Conservation (phyloP, 37 sponge, comb jelly and placozoan species). For the Geodia barretti region DNA sequence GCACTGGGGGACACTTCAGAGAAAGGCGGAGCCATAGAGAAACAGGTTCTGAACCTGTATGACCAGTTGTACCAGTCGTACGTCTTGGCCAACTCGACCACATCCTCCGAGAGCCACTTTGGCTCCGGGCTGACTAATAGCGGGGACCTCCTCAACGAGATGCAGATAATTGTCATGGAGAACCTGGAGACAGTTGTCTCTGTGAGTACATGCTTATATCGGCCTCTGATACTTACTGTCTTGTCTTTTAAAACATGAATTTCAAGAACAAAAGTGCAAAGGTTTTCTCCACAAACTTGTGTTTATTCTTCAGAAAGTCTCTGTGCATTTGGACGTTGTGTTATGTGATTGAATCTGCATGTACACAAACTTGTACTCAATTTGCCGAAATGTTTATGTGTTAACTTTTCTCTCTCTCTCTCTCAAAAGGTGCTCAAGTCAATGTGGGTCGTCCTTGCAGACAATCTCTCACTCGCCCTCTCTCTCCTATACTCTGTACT, state of each 20-base stretch:
- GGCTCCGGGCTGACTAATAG: too few relatives aligned
- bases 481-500: constrained; percentile 23
- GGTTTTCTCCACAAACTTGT: too few relatives aligned
- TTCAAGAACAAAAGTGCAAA: too few relatives aligned
- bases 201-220: constrained; percentile 20
- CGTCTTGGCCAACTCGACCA: constrained; percentile 5
- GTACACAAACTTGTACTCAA: too few relatives aligned
- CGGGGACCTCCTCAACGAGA: not conserved
- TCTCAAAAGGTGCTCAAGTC: constrained; percentile 47
- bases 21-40: constrained; percentile 13
- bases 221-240: too few relatives aligned
- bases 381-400: too few relatives aligned
- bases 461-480: constrained; percentile 37
- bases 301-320: too few relatives aligned
- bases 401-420: not conserved
- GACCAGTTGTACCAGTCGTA: constrained; percentile 48
- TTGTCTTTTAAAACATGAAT: too few relatives aligned
- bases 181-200: constrained; percentile 49
- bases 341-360: too few relatives aligned
- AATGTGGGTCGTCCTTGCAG: constrained; percentile 41
- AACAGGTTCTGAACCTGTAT: constrained; percentile 23
- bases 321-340: too few relatives aligned
- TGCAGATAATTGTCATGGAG: constrained; percentile 6
- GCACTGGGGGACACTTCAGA: not conserved
- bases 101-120: too few relatives aligned